Evolutionary conservation across 2,888 invertebrate species (phyloP).

Genomic region (Halictus ligatus): DNA sequence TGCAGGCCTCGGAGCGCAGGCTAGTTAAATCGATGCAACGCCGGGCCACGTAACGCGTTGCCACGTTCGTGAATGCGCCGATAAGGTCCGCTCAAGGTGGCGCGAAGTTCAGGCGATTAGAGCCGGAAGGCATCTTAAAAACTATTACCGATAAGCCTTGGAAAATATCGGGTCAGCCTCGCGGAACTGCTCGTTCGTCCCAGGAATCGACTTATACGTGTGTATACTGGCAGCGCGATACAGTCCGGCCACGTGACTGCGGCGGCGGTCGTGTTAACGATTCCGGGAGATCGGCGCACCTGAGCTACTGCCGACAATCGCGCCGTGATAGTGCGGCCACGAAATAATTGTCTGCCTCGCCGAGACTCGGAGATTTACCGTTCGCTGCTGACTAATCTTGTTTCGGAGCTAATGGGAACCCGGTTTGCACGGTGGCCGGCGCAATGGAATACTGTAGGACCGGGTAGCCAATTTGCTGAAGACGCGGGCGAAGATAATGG

Average conservation of each 20-base stretch:
- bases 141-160: constrained; percentile 19
- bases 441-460: not conserved
- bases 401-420: not conserved
- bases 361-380: not conserved
- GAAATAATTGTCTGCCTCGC: constrained; percentile 10
- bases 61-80: constrained; percentile 54
- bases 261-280: not conserved
- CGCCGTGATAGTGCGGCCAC: not conserved
- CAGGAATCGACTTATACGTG: not conserved
- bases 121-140: constrained; percentile 29
- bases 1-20: constrained; percentile 21
- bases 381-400: constrained; percentile 10
- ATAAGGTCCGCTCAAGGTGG: constrained; percentile 54
- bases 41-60: constrained; percentile 45
- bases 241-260: constrained; percentile 4
- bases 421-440: not conserved
- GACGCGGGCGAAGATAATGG: not conserved
- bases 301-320: constrained; percentile 6
- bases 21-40: constrained; percentile 53
- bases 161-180: not conserved
- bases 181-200: not conserved
- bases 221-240: not conserved
- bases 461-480: not conserved
- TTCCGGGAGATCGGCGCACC: not conserved
- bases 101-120: constrained; percentile 55